Evolutionary conservation across 2,888 invertebrate genomes (phyloP).

Genomic region (Leucozona laternaria): DNA sequence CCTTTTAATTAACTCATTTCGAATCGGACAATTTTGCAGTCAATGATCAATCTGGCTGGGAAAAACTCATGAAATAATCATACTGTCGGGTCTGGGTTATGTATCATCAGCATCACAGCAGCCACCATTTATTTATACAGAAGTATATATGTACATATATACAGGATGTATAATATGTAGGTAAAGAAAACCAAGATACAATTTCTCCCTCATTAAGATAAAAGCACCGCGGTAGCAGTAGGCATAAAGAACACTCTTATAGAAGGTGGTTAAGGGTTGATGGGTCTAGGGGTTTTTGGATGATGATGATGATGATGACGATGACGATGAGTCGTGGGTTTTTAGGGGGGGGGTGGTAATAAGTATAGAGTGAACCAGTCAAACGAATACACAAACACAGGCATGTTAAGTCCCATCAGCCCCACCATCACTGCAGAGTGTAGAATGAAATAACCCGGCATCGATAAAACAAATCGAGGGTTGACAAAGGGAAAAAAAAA

Average conservation of each 20-base stretch:
- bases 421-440: not conserved
- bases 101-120: constrained; percentile 15
- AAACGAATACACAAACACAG: constrained; percentile 50
- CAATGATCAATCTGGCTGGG: constrained; percentile 63
- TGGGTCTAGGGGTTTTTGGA: constrained; percentile 32
- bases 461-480: constrained; percentile 74
- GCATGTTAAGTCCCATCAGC: not conserved
- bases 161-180: no score
- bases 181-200: constrained; percentile 49
- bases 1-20: constrained; percentile 70
- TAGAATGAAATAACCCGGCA: constrained; percentile 55
- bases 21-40: constrained; percentile 60
- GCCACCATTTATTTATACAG: not conserved
- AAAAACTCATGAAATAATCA: constrained; percentile 70
- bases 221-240: constrained; percentile 51
- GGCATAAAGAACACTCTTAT: constrained; percentile 32
- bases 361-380: constrained; percentile 48
- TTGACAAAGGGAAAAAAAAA: constrained; percentile 70
- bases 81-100: constrained; percentile 54
- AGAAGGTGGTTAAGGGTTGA: constrained; percentile 34
- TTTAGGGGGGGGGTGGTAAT: constrained; percentile 3
- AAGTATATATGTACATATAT: not conserved
- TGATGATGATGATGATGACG: constrained; percentile 40
- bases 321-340: constrained; percentile 12
- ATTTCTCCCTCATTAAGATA: constrained; percentile 71